Conservation (phyloP, 1,140 invertebrate genomes). For the Calliphora vicina region DNA sequence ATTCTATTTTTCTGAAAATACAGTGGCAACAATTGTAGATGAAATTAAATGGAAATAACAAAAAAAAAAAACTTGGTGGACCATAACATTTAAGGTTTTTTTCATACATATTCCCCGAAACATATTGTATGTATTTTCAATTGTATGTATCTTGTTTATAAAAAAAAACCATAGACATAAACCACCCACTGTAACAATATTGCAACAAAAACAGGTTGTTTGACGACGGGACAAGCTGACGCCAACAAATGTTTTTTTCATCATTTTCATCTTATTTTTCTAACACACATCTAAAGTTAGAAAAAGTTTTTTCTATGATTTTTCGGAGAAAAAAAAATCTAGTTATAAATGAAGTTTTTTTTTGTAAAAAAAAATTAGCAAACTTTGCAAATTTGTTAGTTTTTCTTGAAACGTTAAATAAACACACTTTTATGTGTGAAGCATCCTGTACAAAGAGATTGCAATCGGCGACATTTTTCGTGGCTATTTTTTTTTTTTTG, state of each 20-base stretch:
- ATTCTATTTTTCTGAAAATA: too few species aligned
- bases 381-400: conserved; percentile 9
- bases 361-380: background rate
- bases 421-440: too few species aligned
- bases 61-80: background rate
- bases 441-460: too few species aligned
- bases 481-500: too few species aligned
- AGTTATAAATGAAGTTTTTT: background rate
- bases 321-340: background rate
- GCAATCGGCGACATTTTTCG: too few species aligned
- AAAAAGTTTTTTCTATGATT: background rate
- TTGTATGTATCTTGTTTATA: background rate
- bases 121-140: background rate
- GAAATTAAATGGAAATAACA: too few species aligned
- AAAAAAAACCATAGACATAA: too few species aligned
- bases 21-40: too few species aligned
- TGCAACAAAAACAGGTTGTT: background rate
- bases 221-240: background rate
- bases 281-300: background rate
- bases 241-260: background rate
- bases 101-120: too few species aligned
- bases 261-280: background rate
- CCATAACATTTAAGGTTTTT: background rate
- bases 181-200: background rate
- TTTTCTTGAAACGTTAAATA: background rate